phyloP scores from a whole-genome alignment of 2,888 invertebrate species.

The Clepsis dumicolana region DNA sequence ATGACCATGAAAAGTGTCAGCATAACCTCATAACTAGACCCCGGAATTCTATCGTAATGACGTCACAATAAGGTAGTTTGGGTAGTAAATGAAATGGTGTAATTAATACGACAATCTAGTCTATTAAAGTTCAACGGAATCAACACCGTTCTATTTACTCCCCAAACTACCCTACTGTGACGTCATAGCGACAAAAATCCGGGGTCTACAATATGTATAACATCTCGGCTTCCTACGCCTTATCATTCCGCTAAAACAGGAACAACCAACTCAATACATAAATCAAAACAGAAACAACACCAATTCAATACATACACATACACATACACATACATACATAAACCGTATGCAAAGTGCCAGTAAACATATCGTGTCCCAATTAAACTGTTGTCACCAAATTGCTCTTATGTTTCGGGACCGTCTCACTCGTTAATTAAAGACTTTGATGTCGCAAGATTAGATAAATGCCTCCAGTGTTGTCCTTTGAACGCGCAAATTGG shows the following conservation, averaged over 20 bases:
- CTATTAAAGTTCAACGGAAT: no score
- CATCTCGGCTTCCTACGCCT: not conserved
- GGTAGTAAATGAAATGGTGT: no score
- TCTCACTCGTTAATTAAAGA: conserved; percentile 36
- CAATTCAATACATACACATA: not conserved
- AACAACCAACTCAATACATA: not conserved
- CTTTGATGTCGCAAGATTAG: conserved; percentile 40
- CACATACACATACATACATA: no score
- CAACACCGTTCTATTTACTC: no score
- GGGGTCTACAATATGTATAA: no score
- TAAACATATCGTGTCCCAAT: conserved; percentile 26
- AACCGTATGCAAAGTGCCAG: conserved; percentile 8
- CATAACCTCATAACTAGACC: no score
- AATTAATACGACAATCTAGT: no score
- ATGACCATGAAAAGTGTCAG: no score
- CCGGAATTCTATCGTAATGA: no score
- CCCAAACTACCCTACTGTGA: no score
- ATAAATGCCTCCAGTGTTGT: conserved; percentile 35
- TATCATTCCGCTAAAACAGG: not conserved
- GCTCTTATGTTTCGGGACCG: conserved; percentile 35
- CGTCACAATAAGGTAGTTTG: no score
- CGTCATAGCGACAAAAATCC: no score
- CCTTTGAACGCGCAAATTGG: conserved; percentile 39
- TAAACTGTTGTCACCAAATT: conserved; percentile 38
- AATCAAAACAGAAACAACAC: not conserved